phyloP scores from a whole-genome alignment of 2,113 vertebrate species.

The Anolis sagrei region DNA sequence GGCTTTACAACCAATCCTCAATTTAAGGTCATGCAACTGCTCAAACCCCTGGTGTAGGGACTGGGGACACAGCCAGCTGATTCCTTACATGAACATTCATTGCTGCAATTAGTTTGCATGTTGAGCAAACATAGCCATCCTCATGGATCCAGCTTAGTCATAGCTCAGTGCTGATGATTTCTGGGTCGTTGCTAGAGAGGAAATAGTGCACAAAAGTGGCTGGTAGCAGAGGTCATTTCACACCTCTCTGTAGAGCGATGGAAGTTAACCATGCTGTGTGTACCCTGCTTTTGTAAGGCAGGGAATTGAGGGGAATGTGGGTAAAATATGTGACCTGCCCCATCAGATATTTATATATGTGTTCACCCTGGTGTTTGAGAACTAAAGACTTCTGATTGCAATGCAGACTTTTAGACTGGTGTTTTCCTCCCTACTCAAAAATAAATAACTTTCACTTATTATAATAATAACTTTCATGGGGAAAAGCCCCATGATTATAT shows the following conservation, averaged over 20 bases:
- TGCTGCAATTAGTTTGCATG: background rate
- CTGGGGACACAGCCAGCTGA: background rate
- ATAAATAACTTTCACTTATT: background rate
- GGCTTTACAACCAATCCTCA: constrained; percentile 33
- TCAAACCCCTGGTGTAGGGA: background rate
- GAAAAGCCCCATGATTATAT: no score
- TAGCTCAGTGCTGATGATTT: background rate
- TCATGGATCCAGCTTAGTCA: background rate
- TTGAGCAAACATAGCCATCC: constrained; percentile 9
- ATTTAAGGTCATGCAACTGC: background rate
- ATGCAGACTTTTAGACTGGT: background rate
- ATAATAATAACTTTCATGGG: no score
- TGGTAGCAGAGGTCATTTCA: background rate
- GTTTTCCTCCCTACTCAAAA: background rate
- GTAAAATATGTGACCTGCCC: background rate
- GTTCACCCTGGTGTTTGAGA: constrained; percentile 26
- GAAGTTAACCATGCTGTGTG: background rate
- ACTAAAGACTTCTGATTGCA: constrained; percentile 34
- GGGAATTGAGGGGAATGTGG: background rate
- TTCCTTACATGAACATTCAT: background rate
- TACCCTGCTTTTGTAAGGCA: background rate
- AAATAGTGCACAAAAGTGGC: background rate
- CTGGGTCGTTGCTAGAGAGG: background rate
- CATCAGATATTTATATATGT: constrained; percentile 21
- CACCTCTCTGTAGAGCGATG: background rate